Evolutionary conservation across 2,797 vertebrate species (phyloP).

Genomic region (Craterocephalus amniculus): DNA sequence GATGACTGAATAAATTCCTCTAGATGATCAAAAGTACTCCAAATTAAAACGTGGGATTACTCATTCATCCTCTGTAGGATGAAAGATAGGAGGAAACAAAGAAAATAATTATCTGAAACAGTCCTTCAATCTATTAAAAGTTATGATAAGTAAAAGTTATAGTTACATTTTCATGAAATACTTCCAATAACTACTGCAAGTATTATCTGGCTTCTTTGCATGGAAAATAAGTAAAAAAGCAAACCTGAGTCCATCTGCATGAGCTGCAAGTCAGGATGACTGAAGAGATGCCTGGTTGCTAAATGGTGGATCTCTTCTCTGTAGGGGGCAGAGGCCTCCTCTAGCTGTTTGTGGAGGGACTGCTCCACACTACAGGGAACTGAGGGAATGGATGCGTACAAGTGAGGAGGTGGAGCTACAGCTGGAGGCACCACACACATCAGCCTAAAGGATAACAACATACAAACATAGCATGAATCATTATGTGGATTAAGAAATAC

Average conservation of each 20-base stretch:
- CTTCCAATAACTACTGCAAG: not conserved
- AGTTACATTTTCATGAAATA: not conserved
- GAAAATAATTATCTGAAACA: not conserved
- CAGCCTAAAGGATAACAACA: constrained; percentile 78
- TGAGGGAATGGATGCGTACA: constrained; percentile 88
- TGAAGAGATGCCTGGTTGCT: constrained; percentile 77
- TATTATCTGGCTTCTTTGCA: not conserved
- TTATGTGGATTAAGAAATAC: constrained; percentile 11
- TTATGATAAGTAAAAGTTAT: not conserved
- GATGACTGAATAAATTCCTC: not conserved
- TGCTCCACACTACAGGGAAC: constrained; percentile 84
- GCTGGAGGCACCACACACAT: constrained; percentile 88
- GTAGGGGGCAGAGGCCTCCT: constrained; percentile 79
- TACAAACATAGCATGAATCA: not conserved
- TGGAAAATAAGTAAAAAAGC: constrained; percentile 2
- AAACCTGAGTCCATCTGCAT: constrained; percentile 97
- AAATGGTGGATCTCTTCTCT: constrained; percentile 80
- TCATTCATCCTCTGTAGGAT: not conserved
- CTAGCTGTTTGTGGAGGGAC: constrained; percentile 78
- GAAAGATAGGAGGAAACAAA: not conserved
- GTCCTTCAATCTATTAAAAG: not conserved
- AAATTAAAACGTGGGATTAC: not conserved
- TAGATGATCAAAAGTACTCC: not conserved
- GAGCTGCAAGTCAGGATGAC: constrained; percentile 89
- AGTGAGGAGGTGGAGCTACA: constrained; percentile 85